Percentiles rank a stretch among this genome's conserved stretches.
Evolutionary conservation across 2,797 vertebrate genomes (phyloP).

Genomic region (Rhynchotus rufescens): DNA sequence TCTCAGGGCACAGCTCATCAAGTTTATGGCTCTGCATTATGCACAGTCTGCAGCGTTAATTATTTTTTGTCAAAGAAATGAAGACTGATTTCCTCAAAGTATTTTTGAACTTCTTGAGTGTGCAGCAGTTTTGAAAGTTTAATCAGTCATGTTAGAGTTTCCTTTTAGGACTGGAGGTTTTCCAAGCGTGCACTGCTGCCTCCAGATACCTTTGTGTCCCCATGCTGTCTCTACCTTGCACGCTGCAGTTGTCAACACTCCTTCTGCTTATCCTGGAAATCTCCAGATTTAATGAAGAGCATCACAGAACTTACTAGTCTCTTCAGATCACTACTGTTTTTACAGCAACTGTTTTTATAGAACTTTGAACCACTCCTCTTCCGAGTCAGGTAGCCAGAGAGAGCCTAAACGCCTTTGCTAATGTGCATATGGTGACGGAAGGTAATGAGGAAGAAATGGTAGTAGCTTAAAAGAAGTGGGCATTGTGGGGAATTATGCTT

Average conservation of each 20-base stretch:
- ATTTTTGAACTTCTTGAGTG: background rate
- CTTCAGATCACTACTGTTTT: background rate
- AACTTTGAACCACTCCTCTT: conserved; percentile 14
- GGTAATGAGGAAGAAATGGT: background rate
- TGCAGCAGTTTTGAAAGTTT: background rate
- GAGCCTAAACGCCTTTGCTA: background rate
- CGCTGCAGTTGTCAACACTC: background rate
- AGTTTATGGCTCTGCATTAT: conserved; percentile 18
- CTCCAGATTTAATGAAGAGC: background rate
- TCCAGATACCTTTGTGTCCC: background rate
- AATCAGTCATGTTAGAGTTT: background rate
- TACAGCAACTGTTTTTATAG: background rate
- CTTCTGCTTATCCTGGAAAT: rapidly evolving
- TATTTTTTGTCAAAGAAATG: conserved; percentile 19
- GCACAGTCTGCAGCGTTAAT: background rate
- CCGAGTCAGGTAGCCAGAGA: background rate
- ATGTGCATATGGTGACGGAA: background rate
- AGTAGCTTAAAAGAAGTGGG: background rate
- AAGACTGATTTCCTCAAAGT: conserved; percentile 34
- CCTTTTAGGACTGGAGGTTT: background rate
- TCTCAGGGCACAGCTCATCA: background rate
- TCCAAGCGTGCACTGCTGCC: background rate
- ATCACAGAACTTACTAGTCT: background rate
- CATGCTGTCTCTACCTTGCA: background rate
- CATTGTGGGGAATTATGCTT: background rate